Conservation (phyloP, 2,888 invertebrate genomes). For the Plebejus argus region DNA sequence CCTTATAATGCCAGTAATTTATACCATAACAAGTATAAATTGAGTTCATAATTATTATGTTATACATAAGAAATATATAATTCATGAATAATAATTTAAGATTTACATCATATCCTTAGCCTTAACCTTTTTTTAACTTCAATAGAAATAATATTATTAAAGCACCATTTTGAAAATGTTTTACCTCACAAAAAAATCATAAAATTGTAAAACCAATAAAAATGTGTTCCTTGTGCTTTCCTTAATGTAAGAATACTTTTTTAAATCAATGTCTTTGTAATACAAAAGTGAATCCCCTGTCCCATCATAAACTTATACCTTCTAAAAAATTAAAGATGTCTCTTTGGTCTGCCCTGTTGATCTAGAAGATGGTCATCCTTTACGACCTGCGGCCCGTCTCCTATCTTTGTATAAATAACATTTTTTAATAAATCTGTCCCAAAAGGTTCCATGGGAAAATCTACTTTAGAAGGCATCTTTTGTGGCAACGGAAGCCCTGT, state of each 20-base stretch:
- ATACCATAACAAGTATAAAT: neutral
- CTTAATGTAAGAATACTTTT: neutral
- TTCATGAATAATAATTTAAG: neutral
- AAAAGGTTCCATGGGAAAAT: slow-evolving; percentile 61
- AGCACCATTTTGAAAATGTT: neutral
- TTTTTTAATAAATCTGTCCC: slow-evolving; percentile 85
- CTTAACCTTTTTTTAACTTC: neutral
- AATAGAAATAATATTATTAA: neutral
- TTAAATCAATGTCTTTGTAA: neutral
- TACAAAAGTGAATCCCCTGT: neutral
- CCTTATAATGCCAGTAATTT: neutral
- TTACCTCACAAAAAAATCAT: neutral
- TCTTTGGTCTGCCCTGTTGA: slow-evolving; percentile 49
- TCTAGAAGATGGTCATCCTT: slow-evolving; percentile 62
- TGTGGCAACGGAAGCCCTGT: slow-evolving; percentile 54
- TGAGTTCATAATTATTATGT: neutral
- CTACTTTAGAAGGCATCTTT: slow-evolving; percentile 50
- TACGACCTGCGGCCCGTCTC: slow-evolving; percentile 86
- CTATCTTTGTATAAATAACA: slow-evolving; percentile 91
- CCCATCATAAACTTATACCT: neutral
- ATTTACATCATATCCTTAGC: neutral
- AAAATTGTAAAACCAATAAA: neutral
- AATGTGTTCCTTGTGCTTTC: neutral
- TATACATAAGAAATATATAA: neutral
- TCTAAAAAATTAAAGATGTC: neutral